Evolutionary conservation across 2,888 invertebrate genomes (phyloP).

Genomic region (Herminia tarsipennalis): DNA sequence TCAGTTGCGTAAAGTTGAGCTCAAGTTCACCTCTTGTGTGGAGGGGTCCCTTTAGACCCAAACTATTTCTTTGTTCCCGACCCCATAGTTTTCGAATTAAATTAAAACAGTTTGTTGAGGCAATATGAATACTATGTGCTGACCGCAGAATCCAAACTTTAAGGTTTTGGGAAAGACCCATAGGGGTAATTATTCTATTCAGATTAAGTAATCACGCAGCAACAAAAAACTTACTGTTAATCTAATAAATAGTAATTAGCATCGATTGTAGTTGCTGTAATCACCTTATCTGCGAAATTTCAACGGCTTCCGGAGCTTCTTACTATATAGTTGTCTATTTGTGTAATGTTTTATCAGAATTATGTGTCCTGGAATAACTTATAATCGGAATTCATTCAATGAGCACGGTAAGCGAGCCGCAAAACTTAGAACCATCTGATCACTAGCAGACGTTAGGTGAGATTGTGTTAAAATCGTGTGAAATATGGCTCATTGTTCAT

Average conservation of each 20-base stretch:
- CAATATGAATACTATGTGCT: conserved; percentile 42
- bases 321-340: no score
- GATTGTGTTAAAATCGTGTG: no score
- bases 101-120: conserved; percentile 57
- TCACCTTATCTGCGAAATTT: conserved; percentile 54
- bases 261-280: no score
- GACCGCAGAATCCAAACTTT: conserved; percentile 44
- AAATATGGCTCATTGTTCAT: no score
- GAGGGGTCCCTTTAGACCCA: conserved; percentile 45
- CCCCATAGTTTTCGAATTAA: conserved; percentile 76
- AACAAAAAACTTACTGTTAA: conserved; percentile 40
- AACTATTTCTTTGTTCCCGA: conserved; percentile 75
- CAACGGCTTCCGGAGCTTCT: conserved; percentile 65
- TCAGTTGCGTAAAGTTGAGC: conserved; percentile 32
- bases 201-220: conserved; percentile 16
- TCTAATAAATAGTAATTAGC: conserved; percentile 58
- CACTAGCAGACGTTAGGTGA: no score
- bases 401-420: no score
- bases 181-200: conserved; percentile 32
- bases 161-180: conserved; percentile 22
- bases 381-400: no score
- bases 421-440: no score
- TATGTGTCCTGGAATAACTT: no score
- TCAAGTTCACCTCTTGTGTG: conserved; percentile 28
- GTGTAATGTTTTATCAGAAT: no score